Evolutionary conservation across 30 jellyfish, hydroid and myxozoan genomes (phyloP).

Genomic region (Aurelia aurita): DNA sequence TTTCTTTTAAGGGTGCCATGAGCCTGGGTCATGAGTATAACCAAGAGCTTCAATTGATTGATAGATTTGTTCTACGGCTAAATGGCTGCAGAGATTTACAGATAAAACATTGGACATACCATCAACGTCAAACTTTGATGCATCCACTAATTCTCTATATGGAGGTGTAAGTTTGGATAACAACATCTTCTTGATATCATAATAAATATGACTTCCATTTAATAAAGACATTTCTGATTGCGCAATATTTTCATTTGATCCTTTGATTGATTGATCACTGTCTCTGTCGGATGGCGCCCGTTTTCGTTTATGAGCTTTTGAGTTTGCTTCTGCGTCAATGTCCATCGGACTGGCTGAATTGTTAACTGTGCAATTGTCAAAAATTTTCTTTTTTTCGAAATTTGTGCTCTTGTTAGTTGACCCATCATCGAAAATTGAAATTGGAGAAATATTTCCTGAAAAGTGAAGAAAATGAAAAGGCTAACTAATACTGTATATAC

Average conservation of each 20-base stretch:
- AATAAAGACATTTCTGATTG: background rate
- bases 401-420: background rate
- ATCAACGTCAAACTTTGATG: constrained; percentile 51
- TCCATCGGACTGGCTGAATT: constrained; percentile 21
- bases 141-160: constrained; percentile 38
- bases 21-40: too few species aligned
- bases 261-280: background rate
- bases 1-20: too few species aligned
- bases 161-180: constrained; percentile 38
- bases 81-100: background rate
- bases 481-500: too few species aligned
- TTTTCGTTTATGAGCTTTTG: constrained; percentile 24
- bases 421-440: background rate
- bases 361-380: too few species aligned
- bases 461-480: too few species aligned
- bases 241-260: background rate
- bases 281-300: constrained; percentile 36
- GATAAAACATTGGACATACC: constrained; percentile 22
- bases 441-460: constrained; percentile 33
- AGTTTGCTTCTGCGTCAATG: constrained; percentile 14
- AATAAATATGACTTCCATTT: constrained; percentile 10
- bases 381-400: background rate
- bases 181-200: background rate
- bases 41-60: too few species aligned
- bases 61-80: too few species aligned